A percentile compares a stretch with the other conserved stretches of the same genome.
Evolutionary conservation across 2,888 invertebrate genomes (phyloP).

Genomic region (Synergus itoensis): DNA sequence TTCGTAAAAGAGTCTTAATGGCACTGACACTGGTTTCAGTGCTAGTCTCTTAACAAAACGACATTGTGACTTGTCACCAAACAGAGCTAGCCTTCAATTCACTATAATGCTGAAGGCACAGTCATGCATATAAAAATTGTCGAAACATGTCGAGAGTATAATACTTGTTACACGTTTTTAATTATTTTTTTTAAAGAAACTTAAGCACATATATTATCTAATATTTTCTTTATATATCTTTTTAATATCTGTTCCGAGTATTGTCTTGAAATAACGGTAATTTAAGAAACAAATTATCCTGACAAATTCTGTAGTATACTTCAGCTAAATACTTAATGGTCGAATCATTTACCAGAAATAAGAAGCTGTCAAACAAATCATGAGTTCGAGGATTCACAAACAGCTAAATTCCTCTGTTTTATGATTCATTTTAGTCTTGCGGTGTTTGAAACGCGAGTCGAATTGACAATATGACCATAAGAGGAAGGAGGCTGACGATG

Average conservation of each 20-base stretch:
- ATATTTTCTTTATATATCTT: neutral
- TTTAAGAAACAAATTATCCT: neutral
- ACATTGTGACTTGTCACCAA: slow-evolving; percentile 56
- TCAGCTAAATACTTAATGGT: neutral
- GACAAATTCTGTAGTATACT: neutral
- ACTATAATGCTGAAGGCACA: slow-evolving; percentile 60
- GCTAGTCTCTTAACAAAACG: slow-evolving; percentile 37
- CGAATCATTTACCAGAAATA: neutral
- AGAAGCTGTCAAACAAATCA: neutral
- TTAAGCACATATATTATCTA: neutral
- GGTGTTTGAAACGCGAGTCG: neutral
- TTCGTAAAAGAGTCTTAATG: slow-evolving; percentile 54
- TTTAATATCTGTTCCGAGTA: neutral
- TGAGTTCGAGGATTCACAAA: neutral
- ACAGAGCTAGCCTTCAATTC: slow-evolving; percentile 61
- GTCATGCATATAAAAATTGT: slow-evolving; percentile 63
- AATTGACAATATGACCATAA: slow-evolving; percentile 13
- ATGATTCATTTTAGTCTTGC: slow-evolving; percentile 6
- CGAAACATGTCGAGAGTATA: neutral
- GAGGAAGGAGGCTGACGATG: neutral
- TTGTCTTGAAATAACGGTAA: neutral
- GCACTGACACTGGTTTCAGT: slow-evolving; percentile 60
- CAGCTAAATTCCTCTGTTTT: neutral
- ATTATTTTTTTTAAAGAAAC: neutral
- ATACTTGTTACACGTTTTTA: neutral